Evolutionary conservation across 2,888 invertebrate species (phyloP), one percentile per base, ranked within the genome.

Genomic region (Papilio elwesi): DNA sequence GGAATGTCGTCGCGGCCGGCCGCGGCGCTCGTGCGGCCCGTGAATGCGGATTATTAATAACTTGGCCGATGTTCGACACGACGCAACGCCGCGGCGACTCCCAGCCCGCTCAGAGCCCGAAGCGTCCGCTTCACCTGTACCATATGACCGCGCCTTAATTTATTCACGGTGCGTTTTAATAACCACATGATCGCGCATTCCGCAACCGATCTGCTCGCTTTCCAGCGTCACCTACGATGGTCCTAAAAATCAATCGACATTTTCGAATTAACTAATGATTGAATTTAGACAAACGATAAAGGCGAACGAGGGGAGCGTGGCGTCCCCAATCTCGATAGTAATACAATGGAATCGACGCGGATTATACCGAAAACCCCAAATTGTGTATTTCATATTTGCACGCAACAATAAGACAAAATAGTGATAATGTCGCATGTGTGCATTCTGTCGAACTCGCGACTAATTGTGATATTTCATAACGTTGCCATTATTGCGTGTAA

Each of bases 1-100:
- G 93, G 93, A 93, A 93, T 93, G 93, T 91, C 88, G 92, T 90
- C 89, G 90, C 90, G 83, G 88, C 89, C 84, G 88, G 85, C 83
- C 87, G 87, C 83, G 73, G 81, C 86, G 90, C 92, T 91, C 92
- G 90, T 90, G 91, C 90, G 90, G 85, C 88, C 86, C 85, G 87
- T 91, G 90, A 90, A 90, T 90, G 92, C 90, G 87, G 91, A 92
- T 92, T 93, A 93, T 92, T 92, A 93, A 93, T 93, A 93, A 91
- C 93, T 87, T 87, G 86, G 87, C 85, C 84, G 88, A 86, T 86
- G 80, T 79, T 78, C 78, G 79, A 76, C 77, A 78, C 79, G 76
- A 73, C 76, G 62, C 73, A 80, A 62, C 43, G 79, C 78, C 66
- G 76, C 80, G 80, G 81, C 81, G 83, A 85, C 87, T 87, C 84